These are phyloP conservation scores for Choloepus hoffmanni DNA, from an alignment of 2,113 vertebrate species.

Conservation along the genomic window DNA sequence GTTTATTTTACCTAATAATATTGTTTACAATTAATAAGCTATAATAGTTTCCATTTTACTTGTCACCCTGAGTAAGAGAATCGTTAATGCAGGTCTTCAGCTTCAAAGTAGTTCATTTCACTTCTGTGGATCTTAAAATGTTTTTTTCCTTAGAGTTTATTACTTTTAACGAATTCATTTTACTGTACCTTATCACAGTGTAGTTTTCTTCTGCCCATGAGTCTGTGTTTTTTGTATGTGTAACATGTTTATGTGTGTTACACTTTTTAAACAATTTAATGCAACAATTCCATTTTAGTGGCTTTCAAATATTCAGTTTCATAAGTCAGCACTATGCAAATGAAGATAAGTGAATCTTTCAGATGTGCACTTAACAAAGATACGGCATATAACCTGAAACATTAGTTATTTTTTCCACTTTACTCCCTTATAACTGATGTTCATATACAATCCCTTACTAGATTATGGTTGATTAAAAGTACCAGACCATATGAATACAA, in stretches of 20 bases:
- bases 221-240: conserved; percentile 51
- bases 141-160: neutral
- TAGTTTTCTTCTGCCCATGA: conserved; percentile 26
- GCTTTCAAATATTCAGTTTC: conserved; percentile 55
- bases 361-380: conserved; percentile 29
- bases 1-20: conserved; percentile 8
- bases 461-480: conserved; percentile 70
- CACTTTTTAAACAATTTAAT: conserved; percentile 41
- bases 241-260: conserved; percentile 9
- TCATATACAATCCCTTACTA: conserved; percentile 68
- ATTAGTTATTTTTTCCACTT: conserved; percentile 49
- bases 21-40: neutral
- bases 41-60: conserved; percentile 36
- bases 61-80: neutral
- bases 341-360: conserved; percentile 69
- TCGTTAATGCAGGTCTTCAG: neutral
- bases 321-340: conserved; percentile 59
- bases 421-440: conserved; percentile 38
- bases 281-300: conserved; percentile 55
- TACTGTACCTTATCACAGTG: neutral
- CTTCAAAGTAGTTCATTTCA: conserved; percentile 40
- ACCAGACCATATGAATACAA: conserved; percentile 59
- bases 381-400: conserved; percentile 50
- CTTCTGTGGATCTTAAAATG: conserved; percentile 7
- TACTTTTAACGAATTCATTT: conserved; percentile 37